Percentiles rank a stretch among this genome's conserved stretches.
phyloP scores from a whole-genome alignment of 2,888 invertebrate genomes.

The Elegia similella region DNA sequence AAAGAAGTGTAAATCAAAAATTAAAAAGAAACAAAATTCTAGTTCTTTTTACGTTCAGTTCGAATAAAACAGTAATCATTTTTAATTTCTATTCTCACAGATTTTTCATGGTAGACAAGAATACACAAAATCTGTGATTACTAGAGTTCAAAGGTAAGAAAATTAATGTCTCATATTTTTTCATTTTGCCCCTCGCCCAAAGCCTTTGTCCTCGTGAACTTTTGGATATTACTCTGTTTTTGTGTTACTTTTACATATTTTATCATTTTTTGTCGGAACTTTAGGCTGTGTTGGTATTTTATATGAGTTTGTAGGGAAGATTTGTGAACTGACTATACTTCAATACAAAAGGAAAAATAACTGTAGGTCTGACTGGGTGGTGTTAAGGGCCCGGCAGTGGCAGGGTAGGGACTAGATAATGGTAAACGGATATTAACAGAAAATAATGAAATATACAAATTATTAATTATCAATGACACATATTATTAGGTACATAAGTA shows the following conservation, averaged over 20 bases:
- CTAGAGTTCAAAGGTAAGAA: constrained; percentile 4
- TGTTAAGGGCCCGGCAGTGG: no score
- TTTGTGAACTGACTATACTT: no score
- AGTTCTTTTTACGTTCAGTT: no score
- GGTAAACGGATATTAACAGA: no score
- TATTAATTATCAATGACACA: no score
- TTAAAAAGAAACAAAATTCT: no score
- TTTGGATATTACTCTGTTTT: constrained; percentile 2
- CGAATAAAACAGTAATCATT: not conserved
- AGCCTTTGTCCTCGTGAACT: not conserved
- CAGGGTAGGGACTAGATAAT: no score
- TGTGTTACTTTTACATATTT: not conserved
- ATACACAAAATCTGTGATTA: not conserved
- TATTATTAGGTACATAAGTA: no score
- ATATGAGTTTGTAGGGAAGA: not conserved
- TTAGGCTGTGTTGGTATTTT: not conserved
- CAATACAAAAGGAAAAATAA: no score
- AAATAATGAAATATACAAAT: no score
- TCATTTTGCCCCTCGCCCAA: not conserved
- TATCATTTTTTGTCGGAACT: not conserved
- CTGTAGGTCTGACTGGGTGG: no score
- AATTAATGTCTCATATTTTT: constrained; percentile 4
- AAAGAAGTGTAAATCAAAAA: no score
- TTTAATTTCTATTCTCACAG: not conserved
- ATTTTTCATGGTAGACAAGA: not conserved